Evolutionary conservation across 2,797 vertebrate genomes (phyloP).

Genomic region (Apogon hyalosoma): DNA sequence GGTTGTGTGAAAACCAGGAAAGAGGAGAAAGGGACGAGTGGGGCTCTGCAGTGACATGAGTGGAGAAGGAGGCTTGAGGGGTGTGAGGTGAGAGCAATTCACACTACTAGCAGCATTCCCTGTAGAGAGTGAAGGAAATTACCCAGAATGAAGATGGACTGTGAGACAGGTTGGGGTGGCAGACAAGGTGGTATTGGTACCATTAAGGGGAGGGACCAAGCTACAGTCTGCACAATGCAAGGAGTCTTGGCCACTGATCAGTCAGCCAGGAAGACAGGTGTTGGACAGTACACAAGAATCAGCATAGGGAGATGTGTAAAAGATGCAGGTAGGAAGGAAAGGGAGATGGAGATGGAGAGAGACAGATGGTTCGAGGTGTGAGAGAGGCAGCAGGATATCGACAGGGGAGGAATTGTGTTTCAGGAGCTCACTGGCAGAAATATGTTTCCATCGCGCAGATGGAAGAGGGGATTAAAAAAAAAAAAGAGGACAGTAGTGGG

Average conservation of each 20-base stretch:
- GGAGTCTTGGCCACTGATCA: constrained; percentile 65
- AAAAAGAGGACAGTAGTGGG: constrained; percentile 19
- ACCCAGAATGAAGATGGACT: constrained; percentile 73
- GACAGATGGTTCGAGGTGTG: constrained; percentile 74
- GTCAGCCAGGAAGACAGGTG: constrained; percentile 57
- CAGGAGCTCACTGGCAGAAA: constrained; percentile 63
- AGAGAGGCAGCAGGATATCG: constrained; percentile 59
- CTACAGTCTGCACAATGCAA: constrained; percentile 26
- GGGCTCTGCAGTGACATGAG: constrained; percentile 9
- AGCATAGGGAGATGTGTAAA: constrained; percentile 42
- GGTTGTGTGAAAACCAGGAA: constrained; percentile 43
- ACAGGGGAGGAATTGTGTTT: constrained; percentile 74
- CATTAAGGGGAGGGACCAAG: constrained; percentile 22
- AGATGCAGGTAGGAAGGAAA: constrained; percentile 42
- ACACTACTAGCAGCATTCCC: constrained; percentile 64
- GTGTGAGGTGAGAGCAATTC: constrained; percentile 63
- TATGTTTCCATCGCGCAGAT: constrained; percentile 64
- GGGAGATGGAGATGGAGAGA: constrained; percentile 65
- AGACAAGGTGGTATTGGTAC: constrained; percentile 33
- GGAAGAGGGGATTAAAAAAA: background rate
- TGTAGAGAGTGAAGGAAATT: constrained; percentile 66
- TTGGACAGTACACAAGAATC: constrained; percentile 56
- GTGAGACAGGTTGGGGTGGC: constrained; percentile 11
- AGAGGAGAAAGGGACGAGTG: background rate
- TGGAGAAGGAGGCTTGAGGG: constrained; percentile 8